Percentiles rank a stretch among this genome's conserved stretches.
phyloP scores from a whole-genome alignment of 2,888 invertebrate genomes.

The Drosophila austrosaltans region DNA sequence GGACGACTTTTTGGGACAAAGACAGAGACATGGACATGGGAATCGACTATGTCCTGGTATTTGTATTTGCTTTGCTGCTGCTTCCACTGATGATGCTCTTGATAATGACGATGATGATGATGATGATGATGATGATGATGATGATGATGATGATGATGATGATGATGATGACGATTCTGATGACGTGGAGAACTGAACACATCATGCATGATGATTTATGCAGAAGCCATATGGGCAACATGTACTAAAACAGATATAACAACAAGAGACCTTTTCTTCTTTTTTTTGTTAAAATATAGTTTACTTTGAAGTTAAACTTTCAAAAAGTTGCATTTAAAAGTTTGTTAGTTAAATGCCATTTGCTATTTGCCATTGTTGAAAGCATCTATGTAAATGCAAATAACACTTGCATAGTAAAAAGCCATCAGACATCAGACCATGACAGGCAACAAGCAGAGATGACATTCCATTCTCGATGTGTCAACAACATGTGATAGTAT shows the following conservation, averaged over 20 bases:
- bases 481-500: background rate
- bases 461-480: background rate
- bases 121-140: constrained; percentile 16
- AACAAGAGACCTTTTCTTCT: constrained; percentile 23
- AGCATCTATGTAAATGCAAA: constrained; percentile 5
- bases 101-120: background rate
- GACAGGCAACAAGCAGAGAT: background rate
- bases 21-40: constrained; percentile 24
- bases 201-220: constrained; percentile 61
- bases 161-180: constrained; percentile 32
- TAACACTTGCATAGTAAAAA: background rate
- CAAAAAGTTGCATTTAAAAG: background rate
- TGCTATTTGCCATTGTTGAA: background rate
- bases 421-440: background rate
- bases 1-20: constrained; percentile 12
- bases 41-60: constrained; percentile 31
- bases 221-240: constrained; percentile 55
- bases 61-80: constrained; percentile 39
- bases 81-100: background rate
- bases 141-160: constrained; percentile 12
- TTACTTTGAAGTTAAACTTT: constrained; percentile 12
- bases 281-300: constrained; percentile 4
- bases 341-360: background rate
- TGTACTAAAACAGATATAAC: constrained; percentile 33
- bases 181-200: constrained; percentile 43